phyloP scores from a whole-genome alignment of 2,113 vertebrate species.

The Sinocyclocheilus anophthalmus region DNA sequence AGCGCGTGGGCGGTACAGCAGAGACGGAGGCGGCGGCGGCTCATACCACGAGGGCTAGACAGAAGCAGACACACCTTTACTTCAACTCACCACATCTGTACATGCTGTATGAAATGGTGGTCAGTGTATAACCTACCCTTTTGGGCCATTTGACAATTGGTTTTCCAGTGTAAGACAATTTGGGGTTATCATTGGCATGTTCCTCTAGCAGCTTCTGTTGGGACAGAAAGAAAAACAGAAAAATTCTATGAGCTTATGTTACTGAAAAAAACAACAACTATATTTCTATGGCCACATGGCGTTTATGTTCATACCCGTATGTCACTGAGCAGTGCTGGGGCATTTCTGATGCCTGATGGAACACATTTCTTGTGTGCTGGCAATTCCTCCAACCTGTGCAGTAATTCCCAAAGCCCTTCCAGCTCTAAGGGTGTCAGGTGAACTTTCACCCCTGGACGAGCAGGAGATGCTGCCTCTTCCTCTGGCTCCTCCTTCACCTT shows the following conservation, averaged over 20 bases:
- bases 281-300: background rate
- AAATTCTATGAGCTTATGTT: background rate
- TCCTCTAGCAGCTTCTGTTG: constrained; percentile 84
- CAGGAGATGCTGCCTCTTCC: constrained; percentile 41
- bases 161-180: constrained; percentile 89
- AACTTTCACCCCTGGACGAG: constrained; percentile 55
- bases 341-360: constrained; percentile 87
- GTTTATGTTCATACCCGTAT: constrained; percentile 78
- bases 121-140: constrained; percentile 77
- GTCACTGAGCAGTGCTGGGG: constrained; percentile 86
- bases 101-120: too few relatives aligned
- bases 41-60: constrained; percentile 78
- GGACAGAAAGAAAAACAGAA: background rate
- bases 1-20: constrained; percentile 69
- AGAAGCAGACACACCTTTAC: background rate
- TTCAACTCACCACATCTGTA: too few relatives aligned
- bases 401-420: constrained; percentile 90
- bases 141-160: constrained; percentile 97
- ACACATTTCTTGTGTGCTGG: constrained; percentile 93
- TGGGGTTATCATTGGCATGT: constrained; percentile 83
- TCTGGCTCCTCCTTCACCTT: constrained; percentile 36
- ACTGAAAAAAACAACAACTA: background rate
- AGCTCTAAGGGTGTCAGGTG: constrained; percentile 90
- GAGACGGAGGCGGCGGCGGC: constrained; percentile 63
- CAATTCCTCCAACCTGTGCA: constrained; percentile 91